Conservation (phyloP, 2,888 invertebrate species). For the Clusia tigrina region DNA sequence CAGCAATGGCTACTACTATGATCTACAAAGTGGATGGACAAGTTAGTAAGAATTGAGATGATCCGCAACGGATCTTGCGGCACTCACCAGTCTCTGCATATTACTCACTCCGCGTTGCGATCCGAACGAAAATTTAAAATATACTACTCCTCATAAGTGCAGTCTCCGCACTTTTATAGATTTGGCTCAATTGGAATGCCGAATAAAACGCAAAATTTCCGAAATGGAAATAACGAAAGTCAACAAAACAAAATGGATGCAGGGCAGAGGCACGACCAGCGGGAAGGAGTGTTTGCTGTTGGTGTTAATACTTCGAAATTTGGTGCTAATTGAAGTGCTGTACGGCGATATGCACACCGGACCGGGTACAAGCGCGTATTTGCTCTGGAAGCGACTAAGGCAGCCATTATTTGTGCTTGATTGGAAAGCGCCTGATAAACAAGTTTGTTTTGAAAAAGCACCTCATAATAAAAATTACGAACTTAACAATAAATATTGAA, state of each 20-base stretch:
- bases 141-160: constrained; percentile 23
- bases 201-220: constrained; percentile 16
- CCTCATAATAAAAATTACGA: neutral
- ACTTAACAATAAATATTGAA: constrained; percentile 5
- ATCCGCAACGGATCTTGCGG: constrained; percentile 26
- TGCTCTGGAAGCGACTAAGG: neutral
- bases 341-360: constrained; percentile 12
- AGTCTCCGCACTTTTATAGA: constrained; percentile 35
- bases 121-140: constrained; percentile 14
- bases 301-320: constrained; percentile 49
- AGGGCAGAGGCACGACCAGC: neutral
- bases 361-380: constrained; percentile 1
- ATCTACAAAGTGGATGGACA: constrained; percentile 38
- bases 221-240: constrained; percentile 21
- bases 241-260: constrained; percentile 8
- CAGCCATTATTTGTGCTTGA: neutral
- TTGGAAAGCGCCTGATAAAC: constrained; percentile 5
- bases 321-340: constrained; percentile 48
- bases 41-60: constrained; percentile 34
- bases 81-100: constrained; percentile 26
- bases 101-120: neutral
- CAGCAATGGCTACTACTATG: constrained; percentile 46
- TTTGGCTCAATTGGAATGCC: constrained; percentile 5
- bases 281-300: constrained; percentile 34
- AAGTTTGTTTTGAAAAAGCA: neutral